These are phyloP conservation scores for Melanaphis sacchari DNA, from an alignment of 1,140 invertebrate genomes.

Conservation along the genomic window DNA sequence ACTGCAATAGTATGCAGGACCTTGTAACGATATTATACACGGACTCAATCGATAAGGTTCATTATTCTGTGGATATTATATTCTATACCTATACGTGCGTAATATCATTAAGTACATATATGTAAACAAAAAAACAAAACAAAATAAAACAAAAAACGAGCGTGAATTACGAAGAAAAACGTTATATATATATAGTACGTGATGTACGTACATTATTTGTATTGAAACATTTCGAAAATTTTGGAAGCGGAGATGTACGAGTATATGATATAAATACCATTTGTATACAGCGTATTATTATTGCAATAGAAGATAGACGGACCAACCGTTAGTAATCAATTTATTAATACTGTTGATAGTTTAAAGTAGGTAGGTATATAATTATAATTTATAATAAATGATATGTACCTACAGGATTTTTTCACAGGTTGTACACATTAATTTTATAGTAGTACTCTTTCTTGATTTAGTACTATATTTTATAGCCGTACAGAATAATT, in stretches of 20 bases:
- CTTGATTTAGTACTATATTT: too few species aligned
- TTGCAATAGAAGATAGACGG: background rate
- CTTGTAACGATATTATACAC: conserved; percentile 40
- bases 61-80: conserved; percentile 8
- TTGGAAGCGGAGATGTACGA: background rate
- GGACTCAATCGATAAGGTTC: conserved; percentile 35
- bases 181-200: background rate
- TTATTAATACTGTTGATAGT: too few species aligned
- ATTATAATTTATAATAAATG: background rate
- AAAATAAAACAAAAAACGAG: background rate
- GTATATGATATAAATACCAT: background rate
- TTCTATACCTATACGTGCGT: background rate
- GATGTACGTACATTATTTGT: too few species aligned
- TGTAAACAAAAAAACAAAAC: background rate
- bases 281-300: background rate
- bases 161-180: background rate
- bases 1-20: background rate
- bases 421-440: too few species aligned
- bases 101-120: background rate
- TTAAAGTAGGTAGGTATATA: too few species aligned
- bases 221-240: background rate
- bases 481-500: too few species aligned
- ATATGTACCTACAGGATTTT: too few species aligned
- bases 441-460: too few species aligned
- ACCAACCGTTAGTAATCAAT: background rate